These are phyloP conservation scores for Ametastegia equiseti DNA, from an alignment of 2,888 invertebrate species.

Conservation along the genomic window DNA sequence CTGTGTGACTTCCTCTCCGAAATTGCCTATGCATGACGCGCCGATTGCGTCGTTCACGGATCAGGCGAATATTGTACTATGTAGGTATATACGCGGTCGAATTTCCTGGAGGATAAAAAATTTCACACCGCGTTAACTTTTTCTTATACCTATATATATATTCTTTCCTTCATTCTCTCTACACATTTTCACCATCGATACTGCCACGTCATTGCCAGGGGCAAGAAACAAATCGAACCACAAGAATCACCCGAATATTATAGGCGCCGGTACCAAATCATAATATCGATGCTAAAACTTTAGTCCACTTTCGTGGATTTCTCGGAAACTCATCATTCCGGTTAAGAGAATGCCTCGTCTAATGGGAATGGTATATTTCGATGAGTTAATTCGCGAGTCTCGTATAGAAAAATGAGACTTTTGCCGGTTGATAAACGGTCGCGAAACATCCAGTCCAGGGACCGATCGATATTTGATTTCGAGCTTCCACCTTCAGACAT, in stretches of 20 bases:
- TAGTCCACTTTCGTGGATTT: background rate
- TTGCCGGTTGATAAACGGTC: background rate
- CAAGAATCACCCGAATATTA: background rate
- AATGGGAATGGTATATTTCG: constrained; percentile 33
- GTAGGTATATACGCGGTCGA: background rate
- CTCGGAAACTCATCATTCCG: background rate
- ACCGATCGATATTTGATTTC: constrained; percentile 23
- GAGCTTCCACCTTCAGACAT: background rate
- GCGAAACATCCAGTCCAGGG: background rate
- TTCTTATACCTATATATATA: background rate
- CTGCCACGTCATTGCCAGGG: background rate
- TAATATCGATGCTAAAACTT: constrained; percentile 28
- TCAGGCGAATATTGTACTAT: background rate
- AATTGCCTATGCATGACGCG: constrained; percentile 46
- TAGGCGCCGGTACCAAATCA: constrained; percentile 37
- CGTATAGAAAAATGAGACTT: background rate
- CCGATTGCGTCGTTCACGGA: constrained; percentile 29
- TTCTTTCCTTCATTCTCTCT: too few species aligned
- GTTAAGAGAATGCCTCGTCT: background rate
- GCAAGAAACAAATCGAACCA: background rate
- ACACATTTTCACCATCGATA: background rate
- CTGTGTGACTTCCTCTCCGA: constrained; percentile 42
- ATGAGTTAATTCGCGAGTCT: background rate
- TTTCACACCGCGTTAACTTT: background rate
- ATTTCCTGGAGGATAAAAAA: background rate